Evolutionary conservation across 1,140 invertebrate genomes (phyloP).

Genomic region (Rhagoletis zephyria): DNA sequence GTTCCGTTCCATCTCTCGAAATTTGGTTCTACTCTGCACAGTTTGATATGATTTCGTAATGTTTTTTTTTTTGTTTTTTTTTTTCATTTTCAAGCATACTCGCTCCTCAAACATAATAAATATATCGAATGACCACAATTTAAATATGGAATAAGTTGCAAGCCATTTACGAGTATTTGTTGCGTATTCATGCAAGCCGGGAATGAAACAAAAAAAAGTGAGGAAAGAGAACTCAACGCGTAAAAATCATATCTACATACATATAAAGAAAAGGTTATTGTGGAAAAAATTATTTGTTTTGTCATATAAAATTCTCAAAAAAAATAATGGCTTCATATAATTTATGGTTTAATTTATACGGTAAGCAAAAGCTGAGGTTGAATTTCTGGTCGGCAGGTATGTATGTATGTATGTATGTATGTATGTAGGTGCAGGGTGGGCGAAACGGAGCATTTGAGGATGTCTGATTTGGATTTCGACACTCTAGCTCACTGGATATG

Average conservation of each 20-base stretch:
- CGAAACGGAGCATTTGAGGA: neutral
- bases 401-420: neutral
- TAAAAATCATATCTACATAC: slow-evolving; percentile 59
- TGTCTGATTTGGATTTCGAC: too few species aligned
- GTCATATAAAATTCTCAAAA: slow-evolving; percentile 61
- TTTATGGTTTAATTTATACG: slow-evolving; percentile 66
- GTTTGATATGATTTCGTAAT: neutral
- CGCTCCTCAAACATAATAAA: neutral
- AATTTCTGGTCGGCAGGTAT: neutral
- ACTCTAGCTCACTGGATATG: neutral
- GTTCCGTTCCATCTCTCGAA: neutral
- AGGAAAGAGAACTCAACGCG: slow-evolving; percentile 23
- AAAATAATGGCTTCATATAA: slow-evolving; percentile 62
- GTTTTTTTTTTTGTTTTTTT: neutral
- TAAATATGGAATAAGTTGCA: slow-evolving; percentile 35
- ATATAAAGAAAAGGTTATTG: slow-evolving; percentile 40
- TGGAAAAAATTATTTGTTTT: slow-evolving; percentile 63
- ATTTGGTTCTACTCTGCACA: slow-evolving; percentile 24
- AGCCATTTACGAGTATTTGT: neutral
- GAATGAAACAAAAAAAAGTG: slow-evolving; percentile 22
- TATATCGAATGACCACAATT: slow-evolving; percentile 51
- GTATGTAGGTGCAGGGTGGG: neutral
- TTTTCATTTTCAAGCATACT: neutral
- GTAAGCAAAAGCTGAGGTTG: neutral
- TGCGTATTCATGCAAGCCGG: slow-evolving; percentile 36